Conservation (phyloP, 53 echinoderm and acorn worm species). For the Paracentrotus lividus region DNA sequence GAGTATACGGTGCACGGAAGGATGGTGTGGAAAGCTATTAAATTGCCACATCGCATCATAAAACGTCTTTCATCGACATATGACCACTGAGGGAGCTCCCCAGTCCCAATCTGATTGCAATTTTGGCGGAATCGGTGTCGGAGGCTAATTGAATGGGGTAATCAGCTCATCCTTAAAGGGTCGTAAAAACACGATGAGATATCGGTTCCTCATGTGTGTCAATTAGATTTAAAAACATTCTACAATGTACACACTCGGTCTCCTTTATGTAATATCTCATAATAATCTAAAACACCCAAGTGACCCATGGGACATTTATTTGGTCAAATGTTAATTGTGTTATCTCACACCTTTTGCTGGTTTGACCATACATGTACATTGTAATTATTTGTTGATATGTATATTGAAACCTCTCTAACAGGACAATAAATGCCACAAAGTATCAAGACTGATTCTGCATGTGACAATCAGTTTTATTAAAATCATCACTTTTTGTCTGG, state of each 20-base stretch:
- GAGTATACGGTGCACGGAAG: conserved; percentile 39
- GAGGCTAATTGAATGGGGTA: neutral
- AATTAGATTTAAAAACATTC: conserved; percentile 40
- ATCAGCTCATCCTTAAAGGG: neutral
- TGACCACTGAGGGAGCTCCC: conserved; percentile 3
- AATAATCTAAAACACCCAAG: too few species aligned
- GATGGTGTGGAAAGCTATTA: neutral
- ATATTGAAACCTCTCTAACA: too few species aligned
- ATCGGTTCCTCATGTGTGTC: neutral
- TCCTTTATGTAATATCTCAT: neutral
- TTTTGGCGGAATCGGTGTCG: conserved; percentile 28
- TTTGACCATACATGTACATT: neutral
- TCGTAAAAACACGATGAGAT: neutral
- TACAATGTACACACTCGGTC: neutral
- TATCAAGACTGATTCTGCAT: neutral
- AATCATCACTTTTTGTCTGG: conserved; percentile 42
- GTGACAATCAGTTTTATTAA: conserved; percentile 37
- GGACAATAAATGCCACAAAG: too few species aligned
- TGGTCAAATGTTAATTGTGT: conserved; percentile 13
- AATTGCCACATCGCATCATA: neutral
- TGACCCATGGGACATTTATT: neutral
- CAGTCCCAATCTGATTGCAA: neutral
- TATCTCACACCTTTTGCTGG: neutral
- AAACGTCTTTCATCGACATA: conserved; percentile 24
- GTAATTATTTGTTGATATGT: too few species aligned